Percentiles rank a stretch among this genome's conserved stretches.
These are phyloP conservation scores for Neopelma chrysocephalum DNA, from an alignment of 2,797 vertebrate species.

Conservation along the genomic window DNA sequence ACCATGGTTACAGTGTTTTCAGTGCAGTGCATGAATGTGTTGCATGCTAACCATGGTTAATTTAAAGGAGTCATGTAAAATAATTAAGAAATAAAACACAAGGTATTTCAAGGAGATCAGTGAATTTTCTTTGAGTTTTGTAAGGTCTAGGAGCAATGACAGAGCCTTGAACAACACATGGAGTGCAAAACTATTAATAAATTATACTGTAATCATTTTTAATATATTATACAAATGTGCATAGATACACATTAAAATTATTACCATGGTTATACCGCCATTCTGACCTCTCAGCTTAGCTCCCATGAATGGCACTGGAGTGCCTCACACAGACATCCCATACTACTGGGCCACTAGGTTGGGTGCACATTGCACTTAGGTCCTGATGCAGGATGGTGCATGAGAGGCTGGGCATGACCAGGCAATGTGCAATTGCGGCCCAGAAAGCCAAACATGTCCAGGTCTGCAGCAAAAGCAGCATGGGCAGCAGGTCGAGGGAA, in stretches of 20 bases:
- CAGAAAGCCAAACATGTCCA: neutral
- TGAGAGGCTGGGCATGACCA: neutral
- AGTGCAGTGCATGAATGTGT: neutral
- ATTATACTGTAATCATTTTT: neutral
- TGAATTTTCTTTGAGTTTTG: neutral
- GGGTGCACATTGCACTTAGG: rapidly evolving
- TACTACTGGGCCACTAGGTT: neutral
- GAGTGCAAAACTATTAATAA: neutral
- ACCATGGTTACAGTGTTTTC: neutral
- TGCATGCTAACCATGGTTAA: neutral
- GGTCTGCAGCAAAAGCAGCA: rapidly evolving
- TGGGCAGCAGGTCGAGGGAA: neutral
- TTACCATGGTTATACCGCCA: neutral
- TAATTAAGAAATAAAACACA: conserved; percentile 1
- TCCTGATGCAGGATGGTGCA: neutral
- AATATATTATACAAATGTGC: neutral
- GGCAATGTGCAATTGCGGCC: neutral
- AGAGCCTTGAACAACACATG: neutral
- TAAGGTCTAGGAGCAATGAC: neutral
- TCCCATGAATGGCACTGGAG: neutral
- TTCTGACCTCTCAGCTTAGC: neutral
- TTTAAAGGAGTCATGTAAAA: neutral
- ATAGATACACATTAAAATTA: neutral
- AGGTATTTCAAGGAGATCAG: neutral
- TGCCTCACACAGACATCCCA: neutral